A percentile compares a stretch with the other conserved stretches of the same genome.
phyloP scores from a whole-genome alignment of 2,113 vertebrate species.

The Semnornis frantzii region DNA sequence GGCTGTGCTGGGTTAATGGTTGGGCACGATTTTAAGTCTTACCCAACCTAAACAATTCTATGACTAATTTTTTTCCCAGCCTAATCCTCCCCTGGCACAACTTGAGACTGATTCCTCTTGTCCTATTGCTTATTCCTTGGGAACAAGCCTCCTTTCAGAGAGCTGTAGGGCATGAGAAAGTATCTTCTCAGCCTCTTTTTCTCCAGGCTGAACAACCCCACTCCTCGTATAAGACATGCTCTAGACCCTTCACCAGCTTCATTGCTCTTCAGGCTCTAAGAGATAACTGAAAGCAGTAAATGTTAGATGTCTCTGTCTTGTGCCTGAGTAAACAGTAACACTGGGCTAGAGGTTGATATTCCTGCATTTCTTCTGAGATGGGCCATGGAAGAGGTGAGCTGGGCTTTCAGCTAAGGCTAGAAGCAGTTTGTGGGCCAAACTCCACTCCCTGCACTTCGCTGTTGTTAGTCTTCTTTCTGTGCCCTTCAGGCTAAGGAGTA shows the following conservation, averaged over 20 bases:
- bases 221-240: background rate
- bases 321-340: background rate
- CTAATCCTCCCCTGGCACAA: too few relatives aligned
- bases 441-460: background rate
- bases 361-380: background rate
- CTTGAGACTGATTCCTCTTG: too few relatives aligned
- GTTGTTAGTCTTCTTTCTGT: background rate
- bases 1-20: too few relatives aligned
- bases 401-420: background rate
- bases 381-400: background rate
- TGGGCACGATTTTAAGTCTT: too few relatives aligned
- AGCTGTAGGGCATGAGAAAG: background rate
- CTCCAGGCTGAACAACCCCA: background rate
- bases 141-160: background rate
- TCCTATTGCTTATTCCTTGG: background rate
- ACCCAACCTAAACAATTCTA: too few relatives aligned
- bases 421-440: background rate
- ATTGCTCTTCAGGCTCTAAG: background rate
- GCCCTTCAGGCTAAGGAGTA: background rate
- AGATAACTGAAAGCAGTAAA: background rate
- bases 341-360: background rate
- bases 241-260: background rate
- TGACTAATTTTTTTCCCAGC: too few relatives aligned
- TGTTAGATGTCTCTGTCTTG: background rate
- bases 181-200: background rate